Base-by-base conservation (phyloP, 2,797 vertebrate genomes). In the Cossypha caffra region DNA sequence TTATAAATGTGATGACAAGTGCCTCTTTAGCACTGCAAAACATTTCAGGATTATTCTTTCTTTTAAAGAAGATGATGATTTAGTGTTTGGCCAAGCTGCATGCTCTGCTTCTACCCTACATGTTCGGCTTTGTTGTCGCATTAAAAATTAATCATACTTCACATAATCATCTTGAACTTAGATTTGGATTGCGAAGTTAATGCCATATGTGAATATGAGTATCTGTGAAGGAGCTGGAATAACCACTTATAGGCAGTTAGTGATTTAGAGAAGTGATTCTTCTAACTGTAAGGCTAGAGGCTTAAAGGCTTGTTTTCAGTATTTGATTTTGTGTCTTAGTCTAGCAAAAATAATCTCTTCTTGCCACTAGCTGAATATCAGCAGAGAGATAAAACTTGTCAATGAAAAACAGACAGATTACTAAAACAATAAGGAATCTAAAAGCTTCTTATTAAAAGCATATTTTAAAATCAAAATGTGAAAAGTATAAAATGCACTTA, bases 91-190 rank as follows among this genome's bases (percentile, higher is more conserved):
- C 6, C n/a, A 71, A 64, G 25, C 14, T 61, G 38, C 11, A 59
- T 24, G 35, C 10, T 90, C 58, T 62, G 48, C 16, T 78, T 80
- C 69, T 29, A 0, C 11, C 6, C 37, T 68, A 10, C 26, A 48
- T 29, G 43, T 90, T 94, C 37, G 76, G 35, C 43, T 94, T 84
- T 92, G 55, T 76, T 92, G 28, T 59, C 24, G 17, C 21, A 69
- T 94, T 92, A 84, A 81, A 93, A 84, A 94, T 88, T 84, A 91
- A 88, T 86, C 58, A 62, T 64, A 69, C 48, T 93, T 86, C 83
- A 88, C 31, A 66, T 81, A 92, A 93, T 90, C 76, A 57, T 71
- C 66, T 88, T 79, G 51, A 92, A 84, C 84, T 90, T 67, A 57
- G 52, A 48, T 88, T 88, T 91, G 59, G 47, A 75, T 81, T 84